These are phyloP conservation scores for Fissipunctia ypsillon DNA, from an alignment of 2,888 invertebrate species.

Conservation along the genomic window DNA sequence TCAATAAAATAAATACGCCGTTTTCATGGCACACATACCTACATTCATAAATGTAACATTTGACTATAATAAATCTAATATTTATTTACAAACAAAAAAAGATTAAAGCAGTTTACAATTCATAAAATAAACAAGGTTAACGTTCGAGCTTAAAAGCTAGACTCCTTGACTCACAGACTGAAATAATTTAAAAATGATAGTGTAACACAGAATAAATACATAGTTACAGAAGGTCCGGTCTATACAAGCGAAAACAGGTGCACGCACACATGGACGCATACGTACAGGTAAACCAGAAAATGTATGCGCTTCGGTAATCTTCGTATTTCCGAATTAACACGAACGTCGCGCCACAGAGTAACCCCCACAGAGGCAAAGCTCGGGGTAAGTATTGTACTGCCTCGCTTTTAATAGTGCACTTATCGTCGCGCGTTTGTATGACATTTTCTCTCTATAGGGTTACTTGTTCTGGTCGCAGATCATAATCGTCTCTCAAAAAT, in stretches of 20 bases:
- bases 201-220: conserved; percentile 8
- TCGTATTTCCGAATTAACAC: neutral
- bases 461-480: neutral
- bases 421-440: neutral
- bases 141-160: conserved; percentile 47
- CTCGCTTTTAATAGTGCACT: neutral
- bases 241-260: neutral
- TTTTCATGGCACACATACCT: conserved; percentile 9
- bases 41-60: conserved; percentile 29
- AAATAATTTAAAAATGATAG: conserved; percentile 53
- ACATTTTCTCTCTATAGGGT: neutral
- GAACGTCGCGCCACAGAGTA: too few relatives aligned
- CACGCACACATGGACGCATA: neutral
- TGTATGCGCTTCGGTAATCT: neutral
- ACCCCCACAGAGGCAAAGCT: too few relatives aligned
- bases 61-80: conserved; percentile 48
- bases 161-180: conserved; percentile 56
- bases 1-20: conserved; percentile 7
- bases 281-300: neutral
- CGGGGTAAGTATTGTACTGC: neutral
- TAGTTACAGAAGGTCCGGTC: neutral
- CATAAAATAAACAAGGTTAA: conserved; percentile 42
- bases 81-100: conserved; percentile 57
- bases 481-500: neutral
- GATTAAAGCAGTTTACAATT: conserved; percentile 50